phyloP scores from a whole-genome alignment of 2,113 vertebrate species.

The Zosterops lateralis region DNA sequence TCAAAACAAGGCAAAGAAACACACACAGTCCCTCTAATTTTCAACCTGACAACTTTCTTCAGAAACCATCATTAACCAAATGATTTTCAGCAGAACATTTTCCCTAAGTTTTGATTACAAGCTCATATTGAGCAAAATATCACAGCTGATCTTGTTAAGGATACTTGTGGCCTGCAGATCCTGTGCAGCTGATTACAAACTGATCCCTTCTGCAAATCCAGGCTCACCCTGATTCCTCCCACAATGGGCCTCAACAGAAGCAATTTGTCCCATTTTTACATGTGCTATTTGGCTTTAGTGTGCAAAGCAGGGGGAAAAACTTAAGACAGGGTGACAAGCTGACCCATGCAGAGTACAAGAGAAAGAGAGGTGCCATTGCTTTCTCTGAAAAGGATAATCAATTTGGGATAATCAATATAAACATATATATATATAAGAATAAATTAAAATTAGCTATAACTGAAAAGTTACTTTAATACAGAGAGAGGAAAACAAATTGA shows the following conservation, averaged over 20 bases:
- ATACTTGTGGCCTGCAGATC: background rate
- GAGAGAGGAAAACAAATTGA: background rate
- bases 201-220: background rate
- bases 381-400: background rate
- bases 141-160: background rate
- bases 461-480: background rate
- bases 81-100: background rate
- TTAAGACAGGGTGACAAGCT: background rate
- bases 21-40: background rate
- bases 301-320: background rate
- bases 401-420: background rate
- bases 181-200: background rate
- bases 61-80: background rate
- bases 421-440: background rate
- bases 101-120: background rate
- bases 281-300: background rate
- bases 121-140: background rate
- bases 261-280: background rate
- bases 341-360: background rate
- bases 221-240: background rate
- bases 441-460: background rate
- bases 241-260: background rate
- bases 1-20: background rate
- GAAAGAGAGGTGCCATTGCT: background rate
- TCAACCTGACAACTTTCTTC: background rate